Percentiles rank a stretch among this genome's conserved stretches.
phyloP scores from a whole-genome alignment of 2,888 invertebrate species.

The Chelonus formosanus region DNA sequence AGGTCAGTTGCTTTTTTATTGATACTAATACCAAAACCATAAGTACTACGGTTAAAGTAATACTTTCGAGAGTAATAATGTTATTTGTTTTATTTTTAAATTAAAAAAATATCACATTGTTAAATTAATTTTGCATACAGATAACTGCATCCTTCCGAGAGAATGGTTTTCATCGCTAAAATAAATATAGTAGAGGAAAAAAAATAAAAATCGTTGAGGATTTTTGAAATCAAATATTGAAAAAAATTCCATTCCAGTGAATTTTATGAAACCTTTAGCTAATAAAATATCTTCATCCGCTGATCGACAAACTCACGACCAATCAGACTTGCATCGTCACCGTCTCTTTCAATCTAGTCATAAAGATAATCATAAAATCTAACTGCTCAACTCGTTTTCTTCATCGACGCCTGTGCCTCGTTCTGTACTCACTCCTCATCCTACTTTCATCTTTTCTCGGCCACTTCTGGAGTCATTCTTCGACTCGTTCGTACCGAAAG shows the following conservation, averaged over 20 bases:
- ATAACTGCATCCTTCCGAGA: neutral
- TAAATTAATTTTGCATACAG: neutral
- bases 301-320: conserved; percentile 3
- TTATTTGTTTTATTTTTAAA: neutral
- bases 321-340: conserved; percentile 14
- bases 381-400: conserved; percentile 55
- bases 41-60: too few species aligned
- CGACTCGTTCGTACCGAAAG: conserved; percentile 34
- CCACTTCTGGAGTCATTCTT: conserved; percentile 33
- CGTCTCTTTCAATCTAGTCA: conserved; percentile 19
- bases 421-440: conserved; percentile 28
- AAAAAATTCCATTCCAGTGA: conserved; percentile 1
- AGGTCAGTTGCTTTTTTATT: neutral
- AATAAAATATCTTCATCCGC: neutral
- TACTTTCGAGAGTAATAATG: neutral
- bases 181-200: too few species aligned
- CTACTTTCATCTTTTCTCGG: conserved; percentile 29
- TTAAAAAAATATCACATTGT: neutral
- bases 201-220: too few species aligned
- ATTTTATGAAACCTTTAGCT: neutral
- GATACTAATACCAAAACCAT: too few species aligned
- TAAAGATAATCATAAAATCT: conserved; percentile 61
- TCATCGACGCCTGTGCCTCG: conserved; percentile 19
- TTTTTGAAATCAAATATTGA: conserved; percentile 4
- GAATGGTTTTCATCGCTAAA: too few species aligned